Evolutionary conservation across 2,888 invertebrate genomes (phyloP), one percentile per base, ranked within the genome.

Genomic region (Melitaea athalia): DNA sequence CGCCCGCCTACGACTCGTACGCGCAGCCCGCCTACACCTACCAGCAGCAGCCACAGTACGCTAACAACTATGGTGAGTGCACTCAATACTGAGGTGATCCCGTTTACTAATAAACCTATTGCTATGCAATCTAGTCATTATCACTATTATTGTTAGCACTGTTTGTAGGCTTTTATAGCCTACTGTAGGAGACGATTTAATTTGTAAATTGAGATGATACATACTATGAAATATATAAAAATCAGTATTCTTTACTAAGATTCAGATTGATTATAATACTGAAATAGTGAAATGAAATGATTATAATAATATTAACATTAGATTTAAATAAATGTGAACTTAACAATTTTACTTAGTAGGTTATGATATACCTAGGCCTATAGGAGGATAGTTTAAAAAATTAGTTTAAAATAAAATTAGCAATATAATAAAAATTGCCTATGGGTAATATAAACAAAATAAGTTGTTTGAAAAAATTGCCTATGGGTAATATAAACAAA

Each of bases 11-110:
- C 76, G 91, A 92, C 77, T 76, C 88, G 0, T 92, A 92, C 76
- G 76, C 87, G 0, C 91, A 91, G 70, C 86, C 89, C 11, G 72
- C 88, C 0, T 91, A 91, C 78, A 82, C 87, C 0, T 90, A 90
- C 75, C 89, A 91, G 71, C 89, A 85, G 69, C 89, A 86, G 68
- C 82, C 83, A 15, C 88, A 88, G 70, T 89, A 91, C 76, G 81
- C 79, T 77, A 86, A 84, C 80, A 89, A 83, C 78, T 90, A 90
- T 79, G 92, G 92, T 92, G 83, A 89, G 88, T 87, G 78, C 76
- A 62, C 57, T 38, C 52, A 11, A 57, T 62, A 52, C 33, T 64
- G 33, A 68, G 42, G 15, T 24, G 49, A 60, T 10, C 15, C 31
- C 11, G 11, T 55, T 45, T 38, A 43, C 7, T 52, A 15, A 43